Conservation (phyloP, 2,888 invertebrate species). For the Sphaeridia pumilis region DNA sequence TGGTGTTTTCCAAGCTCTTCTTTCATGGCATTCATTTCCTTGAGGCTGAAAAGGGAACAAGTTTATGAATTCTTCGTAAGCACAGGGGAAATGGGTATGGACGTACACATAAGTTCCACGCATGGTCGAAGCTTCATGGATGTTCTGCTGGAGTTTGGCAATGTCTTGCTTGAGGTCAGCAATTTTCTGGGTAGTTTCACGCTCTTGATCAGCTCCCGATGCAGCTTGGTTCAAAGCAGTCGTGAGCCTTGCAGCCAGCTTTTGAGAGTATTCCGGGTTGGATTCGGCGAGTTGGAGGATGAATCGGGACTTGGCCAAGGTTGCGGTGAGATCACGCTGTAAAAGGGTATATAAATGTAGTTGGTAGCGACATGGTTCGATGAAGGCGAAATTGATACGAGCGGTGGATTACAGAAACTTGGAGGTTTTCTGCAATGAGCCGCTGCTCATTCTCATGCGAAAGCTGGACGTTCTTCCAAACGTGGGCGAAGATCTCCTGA, state of each 20-base stretch:
- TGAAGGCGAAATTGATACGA: too few relatives aligned
- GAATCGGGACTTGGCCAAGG: slow-evolving; percentile 4
- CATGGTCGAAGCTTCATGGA: slow-evolving; percentile 23
- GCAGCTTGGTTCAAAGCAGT: slow-evolving; percentile 30
- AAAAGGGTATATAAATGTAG: not conserved
- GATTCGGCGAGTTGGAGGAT: slow-evolving; percentile 30
- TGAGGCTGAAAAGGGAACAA: too few relatives aligned
- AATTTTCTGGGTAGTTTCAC: slow-evolving; percentile 17
- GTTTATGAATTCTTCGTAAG: not conserved
- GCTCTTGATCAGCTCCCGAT: slow-evolving; percentile 26
- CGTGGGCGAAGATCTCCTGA: slow-evolving; percentile 22
- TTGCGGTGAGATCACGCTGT: slow-evolving; percentile 4
- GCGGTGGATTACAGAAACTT: slow-evolving; percentile 19
- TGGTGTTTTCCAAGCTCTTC: slow-evolving; percentile 23
- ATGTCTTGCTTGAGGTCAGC: slow-evolving; percentile 27
- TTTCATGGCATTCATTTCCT: slow-evolving; percentile 24
- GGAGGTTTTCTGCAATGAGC: slow-evolving; percentile 22
- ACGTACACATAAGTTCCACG: slow-evolving; percentile 28
- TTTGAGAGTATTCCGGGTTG: slow-evolving; percentile 22
- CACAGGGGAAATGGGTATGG: too few relatives aligned
- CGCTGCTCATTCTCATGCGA: slow-evolving; percentile 23
- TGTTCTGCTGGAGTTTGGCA: slow-evolving; percentile 25
- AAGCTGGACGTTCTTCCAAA: slow-evolving; percentile 28
- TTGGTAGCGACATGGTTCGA: too few relatives aligned
- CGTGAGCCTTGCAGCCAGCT: slow-evolving; percentile 22